A percentile compares a stretch with the other conserved stretches of the same genome.
These are phyloP conservation scores for Apamea crenata DNA, from an alignment of 2,888 invertebrate species.

Conservation along the genomic window DNA sequence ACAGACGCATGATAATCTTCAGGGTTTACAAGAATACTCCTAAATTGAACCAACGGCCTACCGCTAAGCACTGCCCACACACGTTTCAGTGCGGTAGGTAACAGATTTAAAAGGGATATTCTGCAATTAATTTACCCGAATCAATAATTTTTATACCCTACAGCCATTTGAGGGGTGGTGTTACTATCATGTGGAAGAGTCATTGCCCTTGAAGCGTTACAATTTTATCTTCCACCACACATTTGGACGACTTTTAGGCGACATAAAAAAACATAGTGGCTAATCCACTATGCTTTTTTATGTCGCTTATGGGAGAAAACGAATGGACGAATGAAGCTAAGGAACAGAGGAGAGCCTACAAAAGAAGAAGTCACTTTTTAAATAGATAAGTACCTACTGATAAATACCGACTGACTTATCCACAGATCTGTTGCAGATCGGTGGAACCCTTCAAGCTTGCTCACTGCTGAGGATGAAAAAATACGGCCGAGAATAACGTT, in stretches of 20 bases:
- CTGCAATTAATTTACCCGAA: not conserved
- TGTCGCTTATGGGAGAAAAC: no score
- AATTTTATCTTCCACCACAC: not conserved
- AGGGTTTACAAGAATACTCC: conserved; percentile 3
- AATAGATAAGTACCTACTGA: not conserved
- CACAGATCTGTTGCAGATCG: not conserved
- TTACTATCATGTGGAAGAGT: not conserved
- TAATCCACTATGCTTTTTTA: no score
- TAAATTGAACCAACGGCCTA: not conserved
- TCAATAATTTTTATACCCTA: not conserved
- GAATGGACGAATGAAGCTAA: not conserved
- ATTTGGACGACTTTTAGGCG: not conserved
- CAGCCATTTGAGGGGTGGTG: not conserved
- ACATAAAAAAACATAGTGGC: no score
- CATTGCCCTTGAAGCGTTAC: not conserved
- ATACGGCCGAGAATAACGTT: not conserved
- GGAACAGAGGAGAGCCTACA: not conserved
- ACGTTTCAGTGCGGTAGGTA: not conserved
- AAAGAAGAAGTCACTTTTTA: not conserved
- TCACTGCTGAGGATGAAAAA: not conserved
- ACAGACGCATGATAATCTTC: not conserved
- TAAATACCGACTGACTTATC: not conserved
- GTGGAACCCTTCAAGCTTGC: not conserved
- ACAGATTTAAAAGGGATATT: not conserved
- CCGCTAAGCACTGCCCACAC: not conserved